Base-by-base conservation (phyloP, 2,888 invertebrate genomes). In the Plebejus anna region DNA sequence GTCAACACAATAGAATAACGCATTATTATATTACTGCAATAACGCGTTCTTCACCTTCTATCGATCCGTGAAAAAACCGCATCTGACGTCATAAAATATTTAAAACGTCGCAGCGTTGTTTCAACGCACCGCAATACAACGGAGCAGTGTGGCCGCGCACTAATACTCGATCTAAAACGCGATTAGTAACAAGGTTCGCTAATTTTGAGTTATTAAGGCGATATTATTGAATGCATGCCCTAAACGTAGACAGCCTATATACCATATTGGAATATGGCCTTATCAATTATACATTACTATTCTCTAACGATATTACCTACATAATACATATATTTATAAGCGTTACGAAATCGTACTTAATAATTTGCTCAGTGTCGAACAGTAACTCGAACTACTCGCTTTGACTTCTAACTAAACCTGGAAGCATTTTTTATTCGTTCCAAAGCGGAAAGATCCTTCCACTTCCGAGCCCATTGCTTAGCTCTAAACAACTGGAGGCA, bases 221-320 rank as follows among this genome's bases (percentile, higher is more conserved):
- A 73, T 38, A 72, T 7, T 73, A 73, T 28, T 4, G n/a, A 72
- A 72, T 72, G 55, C 73, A 16, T 55, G 51, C 73, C 73, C 22
- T 73, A 73, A 32, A 73, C 73, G 73, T 55, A 22, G 51, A 71
- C 28, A 72, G 13, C 55, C 73, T 55, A 55, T 73, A 73, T 73
- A 55, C 73, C 73, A 55, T 73, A 73, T 55, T 32, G 28, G 73
- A 73, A 11, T 73, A 73, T n/a, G 55, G 51, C 55, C 73, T 55
- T 55, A 73, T 73, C 73, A 55, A 73, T 73, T 73, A 73, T 28
- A 55, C 73, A 73, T 73, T 73, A 73, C 51, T 71, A 42, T 51
- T 73, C 73, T 73, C 47, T 55, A 73, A 55, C 16, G 51, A 73
- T 55, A 78, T 76, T 78, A 78, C 77, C 75, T 42, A 72, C 70